Percentiles rank a stretch among this genome's conserved stretches.
Conservation (phyloP, 2,888 invertebrate genomes). For the Drosophila melanosoma region DNA sequence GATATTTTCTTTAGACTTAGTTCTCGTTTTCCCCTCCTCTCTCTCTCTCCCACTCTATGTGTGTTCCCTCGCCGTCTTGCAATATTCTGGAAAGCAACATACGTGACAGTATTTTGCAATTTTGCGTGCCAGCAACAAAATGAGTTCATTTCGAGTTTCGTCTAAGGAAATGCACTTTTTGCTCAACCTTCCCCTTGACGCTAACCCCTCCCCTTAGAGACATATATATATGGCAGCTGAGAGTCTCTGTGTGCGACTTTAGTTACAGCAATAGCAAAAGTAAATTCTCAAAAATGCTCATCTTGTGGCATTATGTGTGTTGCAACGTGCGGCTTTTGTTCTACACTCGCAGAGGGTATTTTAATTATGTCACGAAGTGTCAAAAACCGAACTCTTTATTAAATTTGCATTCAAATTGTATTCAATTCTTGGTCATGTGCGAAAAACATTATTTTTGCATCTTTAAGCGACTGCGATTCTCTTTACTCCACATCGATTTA, state of each 20-base stretch:
- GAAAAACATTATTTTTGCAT: slow-evolving; percentile 1
- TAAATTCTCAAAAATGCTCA: slow-evolving; percentile 49
- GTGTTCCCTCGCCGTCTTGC: slow-evolving; percentile 14
- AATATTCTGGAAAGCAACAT: slow-evolving; percentile 81
- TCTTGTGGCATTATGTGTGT: slow-evolving; percentile 32
- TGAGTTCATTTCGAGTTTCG: slow-evolving; percentile 68
- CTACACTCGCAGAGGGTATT: slow-evolving; percentile 1
- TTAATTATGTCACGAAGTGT: slow-evolving; percentile 15
- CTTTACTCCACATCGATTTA: not conserved
- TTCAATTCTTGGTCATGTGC: slow-evolving; percentile 24
- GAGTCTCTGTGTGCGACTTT: slow-evolving; percentile 51
- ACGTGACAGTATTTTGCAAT: slow-evolving; percentile 79
- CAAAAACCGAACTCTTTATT: slow-evolving; percentile 3
- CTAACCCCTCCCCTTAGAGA: slow-evolving; percentile 4
- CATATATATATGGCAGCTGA: slow-evolving; percentile 50
- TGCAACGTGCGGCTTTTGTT: slow-evolving; percentile 51
- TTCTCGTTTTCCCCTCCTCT: slow-evolving; percentile 8
- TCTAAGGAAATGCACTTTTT: slow-evolving; percentile 58
- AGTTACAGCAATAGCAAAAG: slow-evolving; percentile 56
- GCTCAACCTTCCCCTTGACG: not conserved
- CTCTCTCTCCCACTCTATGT: slow-evolving; percentile 8
- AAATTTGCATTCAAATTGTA: slow-evolving; percentile 59
- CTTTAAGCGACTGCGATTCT: not conserved
- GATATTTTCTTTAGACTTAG: slow-evolving; percentile 68
- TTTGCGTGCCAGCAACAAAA: slow-evolving; percentile 63